Conservation (phyloP, 1,140 invertebrate genomes). For the Hirudo medicinalis region DNA sequence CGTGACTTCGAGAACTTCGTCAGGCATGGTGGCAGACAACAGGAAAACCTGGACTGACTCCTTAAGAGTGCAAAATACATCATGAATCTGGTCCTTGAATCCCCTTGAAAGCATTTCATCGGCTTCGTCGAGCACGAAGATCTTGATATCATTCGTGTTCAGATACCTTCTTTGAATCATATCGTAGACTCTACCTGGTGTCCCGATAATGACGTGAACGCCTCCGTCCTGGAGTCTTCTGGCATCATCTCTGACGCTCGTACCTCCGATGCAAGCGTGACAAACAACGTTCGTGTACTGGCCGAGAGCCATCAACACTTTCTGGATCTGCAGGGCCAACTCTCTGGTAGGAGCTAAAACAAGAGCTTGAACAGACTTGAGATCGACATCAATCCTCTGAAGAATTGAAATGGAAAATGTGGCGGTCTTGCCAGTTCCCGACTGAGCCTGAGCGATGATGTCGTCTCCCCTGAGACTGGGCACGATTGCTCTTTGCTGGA, state of each 20-base stretch:
- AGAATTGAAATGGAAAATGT: slow-evolving; percentile 94
- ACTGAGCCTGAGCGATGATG: no score
- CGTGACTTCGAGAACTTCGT: slow-evolving; percentile 25
- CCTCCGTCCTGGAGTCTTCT: slow-evolving; percentile 76
- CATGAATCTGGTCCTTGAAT: slow-evolving; percentile 99
- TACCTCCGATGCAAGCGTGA: no score
- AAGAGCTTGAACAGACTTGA: slow-evolving; percentile 80
- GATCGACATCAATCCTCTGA: slow-evolving; percentile 77
- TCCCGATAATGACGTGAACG: slow-evolving; percentile 93
- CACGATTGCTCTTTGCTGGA: slow-evolving; percentile 95
- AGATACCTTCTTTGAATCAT: slow-evolving; percentile 78
- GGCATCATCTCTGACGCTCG: slow-evolving; percentile 91
- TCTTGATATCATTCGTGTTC: slow-evolving; percentile 67
- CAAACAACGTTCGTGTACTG: slow-evolving; percentile 90
- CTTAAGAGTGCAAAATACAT: slow-evolving; percentile 85
- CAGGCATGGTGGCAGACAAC: slow-evolving; percentile 26
- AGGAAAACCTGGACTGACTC: slow-evolving; percentile 29
- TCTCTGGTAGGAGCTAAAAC: slow-evolving; percentile 90
- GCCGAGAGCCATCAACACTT: slow-evolving; percentile 89
- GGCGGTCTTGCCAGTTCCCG: no score
- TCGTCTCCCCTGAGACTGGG: slow-evolving; percentile 64
- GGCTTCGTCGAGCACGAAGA: slow-evolving; percentile 98
- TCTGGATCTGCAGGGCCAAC: slow-evolving; percentile 70
- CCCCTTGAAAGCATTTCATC: no score
- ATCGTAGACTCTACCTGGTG: slow-evolving; percentile 91